Evolutionary conservation across 2,797 vertebrate species (phyloP), one percentile per base, ranked within the genome.

Genomic region (Anolis apletophallus): DNA sequence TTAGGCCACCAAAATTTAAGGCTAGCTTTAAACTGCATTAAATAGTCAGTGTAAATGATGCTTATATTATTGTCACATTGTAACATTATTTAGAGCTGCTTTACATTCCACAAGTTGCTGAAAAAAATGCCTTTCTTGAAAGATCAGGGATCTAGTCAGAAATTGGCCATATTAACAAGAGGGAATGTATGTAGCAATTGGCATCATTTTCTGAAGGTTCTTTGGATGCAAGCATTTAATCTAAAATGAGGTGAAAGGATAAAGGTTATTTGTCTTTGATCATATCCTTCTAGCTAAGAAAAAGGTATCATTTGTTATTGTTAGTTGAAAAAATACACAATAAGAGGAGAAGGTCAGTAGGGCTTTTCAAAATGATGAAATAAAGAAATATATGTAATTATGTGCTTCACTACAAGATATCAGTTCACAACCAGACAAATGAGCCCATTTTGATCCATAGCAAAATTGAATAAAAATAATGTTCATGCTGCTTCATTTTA

Each of bases 331-430:
- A 84, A 88, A 83, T 61, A 2, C 75, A 80, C 78, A 88, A 80
- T 87, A 87, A 10, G 40, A 88, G 83, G 54, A 89, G 87, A 68
- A 90, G 46, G 80, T 93, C 85, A 93, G 29, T 7, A 17, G 26
- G 7, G 82, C 68, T 88, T 83, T 26, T 79, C 80, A 89, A 67
- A 77, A 11, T n/a, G 81, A 0, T 1, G 36, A 2, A n/a, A 17
- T 64, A 64, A 84, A 10, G 54, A 54, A 85, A 78, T 81, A 83
- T 23, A n/a, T 59, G 3, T 68, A 91, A 92, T 5, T 59, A 87
- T 91, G 69, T 16, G 81, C 3, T 87, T 78, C 54, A 72, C 73
- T 21, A 88, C 59, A 85, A 89, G 87, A 85, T 75, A 82, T 1
- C 67, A 64, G 46, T 72, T 3, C 83, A 83, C 0, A 0, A 91